These are phyloP conservation scores for Enteromius trimaculatus DNA, from an alignment of 2,797 vertebrate genomes.

Conservation along the genomic window DNA sequence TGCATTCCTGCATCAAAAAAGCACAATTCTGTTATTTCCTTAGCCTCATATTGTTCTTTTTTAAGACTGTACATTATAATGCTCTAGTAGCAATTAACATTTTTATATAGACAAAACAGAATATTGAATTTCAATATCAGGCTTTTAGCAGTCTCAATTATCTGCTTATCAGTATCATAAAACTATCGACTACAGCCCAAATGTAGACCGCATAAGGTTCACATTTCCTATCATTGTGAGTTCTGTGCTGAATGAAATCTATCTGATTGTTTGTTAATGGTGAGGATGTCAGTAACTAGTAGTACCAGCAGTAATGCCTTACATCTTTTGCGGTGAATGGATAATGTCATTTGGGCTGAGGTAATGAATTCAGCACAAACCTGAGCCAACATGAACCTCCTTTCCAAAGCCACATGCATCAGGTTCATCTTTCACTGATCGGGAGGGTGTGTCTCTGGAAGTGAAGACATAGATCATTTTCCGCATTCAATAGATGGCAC, in stretches of 20 bases:
- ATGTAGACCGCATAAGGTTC: neutral
- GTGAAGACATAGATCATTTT: constrained; percentile 56
- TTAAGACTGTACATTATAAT: neutral
- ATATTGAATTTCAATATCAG: neutral
- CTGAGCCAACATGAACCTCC: constrained; percentile 32
- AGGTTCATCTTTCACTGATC: constrained; percentile 52
- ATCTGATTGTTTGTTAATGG: constrained; percentile 15
- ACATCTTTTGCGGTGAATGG: constrained; percentile 44
- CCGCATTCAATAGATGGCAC: constrained; percentile 33
- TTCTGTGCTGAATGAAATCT: neutral
- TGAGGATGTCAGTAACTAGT: constrained; percentile 27
- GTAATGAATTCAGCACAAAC: constrained; percentile 31
- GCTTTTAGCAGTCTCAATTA: neutral
- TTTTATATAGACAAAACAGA: neutral
- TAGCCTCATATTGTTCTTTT: neutral
- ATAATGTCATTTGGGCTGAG: constrained; percentile 43
- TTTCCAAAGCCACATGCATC: constrained; percentile 41
- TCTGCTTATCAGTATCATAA: neutral
- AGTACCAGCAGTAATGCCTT: neutral
- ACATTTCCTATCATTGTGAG: constrained; percentile 13
- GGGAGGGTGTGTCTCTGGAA: constrained; percentile 43
- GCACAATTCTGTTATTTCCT: neutral
- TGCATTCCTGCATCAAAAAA: neutral
- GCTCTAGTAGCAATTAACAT: neutral
- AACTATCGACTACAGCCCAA: neutral